Evolutionary conservation across 2,888 invertebrate genomes (phyloP), one percentile per base, ranked within the genome.

Genomic region (Tenthredo amoena): DNA sequence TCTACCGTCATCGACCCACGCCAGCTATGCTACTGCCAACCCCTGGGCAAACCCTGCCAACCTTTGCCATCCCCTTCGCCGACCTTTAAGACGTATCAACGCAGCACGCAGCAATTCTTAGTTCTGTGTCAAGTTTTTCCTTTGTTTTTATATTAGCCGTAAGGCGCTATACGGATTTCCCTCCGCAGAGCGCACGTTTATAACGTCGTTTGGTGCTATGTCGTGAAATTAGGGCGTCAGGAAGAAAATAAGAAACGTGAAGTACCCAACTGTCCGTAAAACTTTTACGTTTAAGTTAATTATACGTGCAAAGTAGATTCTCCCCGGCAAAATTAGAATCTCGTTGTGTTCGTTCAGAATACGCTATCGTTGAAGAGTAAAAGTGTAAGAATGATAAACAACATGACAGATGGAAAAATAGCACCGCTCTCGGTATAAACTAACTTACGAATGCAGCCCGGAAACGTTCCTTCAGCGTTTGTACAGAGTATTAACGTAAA

Each of bases 1-100:
- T 81, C 81, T 58, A 62, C 81, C 81, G 62, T 21, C 81, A 81
- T 81, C 81, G 81, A 81, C 81, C 81, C 79, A 81, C 62, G 58
- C 58, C 26, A 62, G 81, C 40, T 50, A 74, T 74, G 40, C 62
- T 81, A 81, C 58, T 81, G 21, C 81, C 62, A 81, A 58, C 81
- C 81, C 62, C 81, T 81, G 58, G n/a, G 50, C 81, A 81, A 81
- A 81, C 81, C 81, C 81, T 62, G 62, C 62, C 37, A 81, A 81
- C 81, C 81, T 37, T 62, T 18, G 62, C 81, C 81, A 81, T 40
- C 81, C 81, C 81, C 62, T 37, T 62, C 21, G 31, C 62, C 81
- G 81, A 81, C 58, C 81, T 58, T 81, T 43, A 81, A 81, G 81
- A 40, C 40, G 81, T 81, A 62, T 81, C 40, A 81, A 62, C 81